Evolutionary conservation across 2,797 vertebrate genomes (phyloP).

Genomic region (Lutjanus argentimaculatus): DNA sequence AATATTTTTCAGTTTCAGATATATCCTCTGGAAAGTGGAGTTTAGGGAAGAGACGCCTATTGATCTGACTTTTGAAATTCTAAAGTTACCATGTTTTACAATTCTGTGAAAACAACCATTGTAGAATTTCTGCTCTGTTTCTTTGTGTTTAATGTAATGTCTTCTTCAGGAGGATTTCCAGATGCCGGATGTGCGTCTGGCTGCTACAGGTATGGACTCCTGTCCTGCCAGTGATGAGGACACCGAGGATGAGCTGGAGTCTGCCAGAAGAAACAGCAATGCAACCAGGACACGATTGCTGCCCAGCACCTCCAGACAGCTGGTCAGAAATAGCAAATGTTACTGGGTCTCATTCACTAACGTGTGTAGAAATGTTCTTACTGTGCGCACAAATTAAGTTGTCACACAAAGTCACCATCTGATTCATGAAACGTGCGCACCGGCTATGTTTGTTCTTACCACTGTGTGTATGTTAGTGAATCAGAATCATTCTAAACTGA

Average conservation of each 20-base stretch:
- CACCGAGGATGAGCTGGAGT: conserved; percentile 86
- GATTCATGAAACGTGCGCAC: too few species aligned
- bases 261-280: conserved; percentile 64
- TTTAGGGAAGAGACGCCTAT: not conserved
- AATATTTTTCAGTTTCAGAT: not conserved
- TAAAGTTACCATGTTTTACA: not conserved
- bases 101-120: not conserved
- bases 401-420: too few species aligned
- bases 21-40: not conserved
- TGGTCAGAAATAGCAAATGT: conserved; percentile 74
- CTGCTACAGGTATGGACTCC: conserved; percentile 88
- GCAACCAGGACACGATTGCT: conserved; percentile 74
- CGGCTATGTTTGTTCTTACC: too few species aligned
- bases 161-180: conserved; percentile 82
- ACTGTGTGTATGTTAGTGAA: too few species aligned
- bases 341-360: too few species aligned
- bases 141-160: not conserved
- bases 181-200: conserved; percentile 83
- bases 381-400: too few species aligned
- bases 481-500: too few species aligned
- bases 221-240: conserved; percentile 90
- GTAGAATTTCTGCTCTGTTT: not conserved
- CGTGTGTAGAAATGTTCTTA: too few species aligned
- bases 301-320: conserved; percentile 80
- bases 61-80: not conserved